Evolutionary conservation across 2,888 invertebrate genomes (phyloP), one percentile per base, ranked within the genome.

Genomic region (Ctenicera cuprea): DNA sequence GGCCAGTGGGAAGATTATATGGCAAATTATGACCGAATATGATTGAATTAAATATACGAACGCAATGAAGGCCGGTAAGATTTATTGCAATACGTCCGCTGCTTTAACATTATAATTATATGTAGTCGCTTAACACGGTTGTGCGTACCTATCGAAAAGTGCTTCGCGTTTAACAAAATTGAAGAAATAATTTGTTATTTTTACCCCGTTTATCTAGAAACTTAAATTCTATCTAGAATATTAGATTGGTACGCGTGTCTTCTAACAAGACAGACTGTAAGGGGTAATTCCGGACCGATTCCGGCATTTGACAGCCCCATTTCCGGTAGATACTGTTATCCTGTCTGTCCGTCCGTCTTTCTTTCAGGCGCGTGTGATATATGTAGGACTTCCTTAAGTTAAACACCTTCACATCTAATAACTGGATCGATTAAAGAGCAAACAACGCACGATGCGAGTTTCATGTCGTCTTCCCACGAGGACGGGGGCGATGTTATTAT

Each of bases 271-370:
- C 75, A 69, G 76, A 75, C 69, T 75, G 48, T 75, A 78, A 76
- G 78, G 67, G 71, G 73, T 69, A 73, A 71, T 78, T 77, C 75
- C 77, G 75, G 75, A 38, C 66, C 74, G 69, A 72, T 78, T 78
- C 78, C 78, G 77, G 75, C 71, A 69, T 70, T 72, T 75, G 78
- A 77, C 78, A 77, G 75, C 71, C 75, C 69, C 57, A 78, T 78
- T 78, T 78, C 78, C 78, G 73, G 65, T 48, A 41, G 65, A 61
- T 43, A 37, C 33, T 61, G 67, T 72, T 78, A 76, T 76, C 75
- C 73, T 74, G 76, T 75, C 71, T 76, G 76, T 77, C 76, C 73
- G 74, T 73, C 76, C 73, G 70, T 74, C 74, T 70, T 57, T 71
- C 71, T 63, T 52, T 69, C 11, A 61, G 59, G 57, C 66, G 43